phyloP scores from a whole-genome alignment of 2,797 vertebrate genomes.

The Urocyon cinereoargenteus region DNA sequence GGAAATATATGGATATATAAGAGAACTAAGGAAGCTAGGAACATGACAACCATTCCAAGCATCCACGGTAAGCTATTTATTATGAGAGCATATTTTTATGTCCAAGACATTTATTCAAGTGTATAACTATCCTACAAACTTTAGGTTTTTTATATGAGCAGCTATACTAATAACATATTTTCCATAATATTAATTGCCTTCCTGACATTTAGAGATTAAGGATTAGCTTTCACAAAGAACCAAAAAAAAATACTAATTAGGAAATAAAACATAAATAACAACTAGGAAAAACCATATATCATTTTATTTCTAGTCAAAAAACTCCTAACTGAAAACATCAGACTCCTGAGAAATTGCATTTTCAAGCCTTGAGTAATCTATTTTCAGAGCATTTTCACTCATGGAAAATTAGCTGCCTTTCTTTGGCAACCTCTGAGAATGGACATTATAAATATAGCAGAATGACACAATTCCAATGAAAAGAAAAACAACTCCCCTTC shows the following conservation, averaged over 20 bases:
- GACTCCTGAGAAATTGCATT: conserved; percentile 69
- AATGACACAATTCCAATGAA: conserved; percentile 70
- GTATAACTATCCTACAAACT: background rate
- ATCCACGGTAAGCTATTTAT: background rate
- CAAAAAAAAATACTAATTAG: background rate
- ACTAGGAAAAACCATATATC: background rate
- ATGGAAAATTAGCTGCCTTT: conserved; percentile 77
- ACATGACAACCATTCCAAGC: background rate
- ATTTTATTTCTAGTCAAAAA: conserved; percentile 66
- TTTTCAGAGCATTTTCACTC: conserved; percentile 78
- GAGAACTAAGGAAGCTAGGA: conserved; percentile 12
- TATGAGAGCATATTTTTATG: background rate
- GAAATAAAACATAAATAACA: background rate
- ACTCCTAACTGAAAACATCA: conserved; percentile 54
- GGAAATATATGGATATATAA: background rate
- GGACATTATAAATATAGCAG: conserved; percentile 71
- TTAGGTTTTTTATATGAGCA: background rate
- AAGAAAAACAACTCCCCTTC: conserved; percentile 71
- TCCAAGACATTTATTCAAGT: conserved; percentile 8
- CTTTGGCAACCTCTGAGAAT: conserved; percentile 72
- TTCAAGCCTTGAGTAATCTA: conserved; percentile 61
- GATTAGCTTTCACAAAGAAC: conserved; percentile 16
- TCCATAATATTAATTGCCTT: background rate
- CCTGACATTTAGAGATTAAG: conserved; percentile 30
- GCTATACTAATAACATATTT: background rate